Conservation (phyloP, 2,888 invertebrate genomes). For the Brachylomia viminalis region DNA sequence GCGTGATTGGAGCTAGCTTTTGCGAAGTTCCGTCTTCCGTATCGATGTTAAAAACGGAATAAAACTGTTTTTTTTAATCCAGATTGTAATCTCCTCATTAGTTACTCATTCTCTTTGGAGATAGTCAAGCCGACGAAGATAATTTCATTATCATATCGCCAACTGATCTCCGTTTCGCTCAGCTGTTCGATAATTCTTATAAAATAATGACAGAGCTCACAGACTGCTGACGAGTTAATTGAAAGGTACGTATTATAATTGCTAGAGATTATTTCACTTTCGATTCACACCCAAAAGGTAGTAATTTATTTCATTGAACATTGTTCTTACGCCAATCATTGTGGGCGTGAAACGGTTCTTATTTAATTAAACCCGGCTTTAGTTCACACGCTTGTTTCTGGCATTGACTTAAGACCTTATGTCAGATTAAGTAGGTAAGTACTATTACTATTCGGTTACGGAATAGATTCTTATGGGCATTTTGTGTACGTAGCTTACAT, state of each 20-base stretch:
- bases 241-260: constrained; percentile 61
- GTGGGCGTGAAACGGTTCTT: constrained; percentile 51
- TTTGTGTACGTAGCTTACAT: constrained; percentile 35
- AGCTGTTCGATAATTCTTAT: constrained; percentile 48
- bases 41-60: constrained; percentile 2
- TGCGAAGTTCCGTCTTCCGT: constrained; percentile 48
- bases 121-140: constrained; percentile 1
- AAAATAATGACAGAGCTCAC: constrained; percentile 47
- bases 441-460: constrained; percentile 40
- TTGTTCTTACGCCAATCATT: constrained; percentile 56
- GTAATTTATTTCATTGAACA: constrained; percentile 69
- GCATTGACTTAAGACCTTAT: constrained; percentile 59
- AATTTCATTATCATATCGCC: constrained; percentile 20
- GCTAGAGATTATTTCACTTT: constrained; percentile 73
- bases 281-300: constrained; percentile 69
- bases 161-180: constrained; percentile 6
- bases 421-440: constrained; percentile 43
- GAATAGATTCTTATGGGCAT: constrained; percentile 44
- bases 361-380: constrained; percentile 54
- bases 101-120: constrained; percentile 11
- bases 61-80: not conserved
- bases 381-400: constrained; percentile 58
- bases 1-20: constrained; percentile 43
- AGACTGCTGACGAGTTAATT: constrained; percentile 61
- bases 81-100: constrained; percentile 16